Evolutionary conservation across 2,888 invertebrate species (phyloP).

Genomic region (Ligdia adustata): DNA sequence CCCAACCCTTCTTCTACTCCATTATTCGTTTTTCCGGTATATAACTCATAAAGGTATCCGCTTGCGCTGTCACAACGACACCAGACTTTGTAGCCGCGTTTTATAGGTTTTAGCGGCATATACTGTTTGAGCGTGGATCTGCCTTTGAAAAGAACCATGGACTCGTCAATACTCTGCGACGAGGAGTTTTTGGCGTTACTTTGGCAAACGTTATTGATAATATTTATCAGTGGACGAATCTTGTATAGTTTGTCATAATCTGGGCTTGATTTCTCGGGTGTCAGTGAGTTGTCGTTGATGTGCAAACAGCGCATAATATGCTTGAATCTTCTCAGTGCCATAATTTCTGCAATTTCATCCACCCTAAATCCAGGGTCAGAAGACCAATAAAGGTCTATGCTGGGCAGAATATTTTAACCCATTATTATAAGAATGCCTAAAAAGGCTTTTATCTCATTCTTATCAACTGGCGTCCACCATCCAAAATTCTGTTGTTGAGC

Average conservation of each 20-base stretch:
- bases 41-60: conserved; percentile 28
- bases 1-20: conserved; percentile 11
- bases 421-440: conserved; percentile 22
- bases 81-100: conserved; percentile 27
- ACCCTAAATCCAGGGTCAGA: conserved; percentile 30
- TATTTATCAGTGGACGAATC: conserved; percentile 26
- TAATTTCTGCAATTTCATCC: conserved; percentile 25
- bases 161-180: conserved; percentile 35
- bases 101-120: conserved; percentile 27
- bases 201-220: conserved; percentile 21
- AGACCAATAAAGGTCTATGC: conserved; percentile 34
- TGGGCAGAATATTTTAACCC: conserved; percentile 29
- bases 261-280: conserved; percentile 12
- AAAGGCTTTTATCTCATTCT: background rate
- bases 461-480: conserved; percentile 2
- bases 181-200: conserved; percentile 27
- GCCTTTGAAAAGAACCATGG: conserved; percentile 39
- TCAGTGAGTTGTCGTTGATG: conserved; percentile 31
- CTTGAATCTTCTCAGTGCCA: conserved; percentile 32
- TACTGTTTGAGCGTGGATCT: conserved; percentile 26
- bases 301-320: conserved; percentile 32
- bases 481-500: background rate
- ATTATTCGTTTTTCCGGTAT: conserved; percentile 22
- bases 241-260: conserved; percentile 33
- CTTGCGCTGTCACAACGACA: conserved; percentile 18